Base-by-base conservation (phyloP, 2,113 vertebrate species). In the Calyptommatus sinebrachiatus region DNA sequence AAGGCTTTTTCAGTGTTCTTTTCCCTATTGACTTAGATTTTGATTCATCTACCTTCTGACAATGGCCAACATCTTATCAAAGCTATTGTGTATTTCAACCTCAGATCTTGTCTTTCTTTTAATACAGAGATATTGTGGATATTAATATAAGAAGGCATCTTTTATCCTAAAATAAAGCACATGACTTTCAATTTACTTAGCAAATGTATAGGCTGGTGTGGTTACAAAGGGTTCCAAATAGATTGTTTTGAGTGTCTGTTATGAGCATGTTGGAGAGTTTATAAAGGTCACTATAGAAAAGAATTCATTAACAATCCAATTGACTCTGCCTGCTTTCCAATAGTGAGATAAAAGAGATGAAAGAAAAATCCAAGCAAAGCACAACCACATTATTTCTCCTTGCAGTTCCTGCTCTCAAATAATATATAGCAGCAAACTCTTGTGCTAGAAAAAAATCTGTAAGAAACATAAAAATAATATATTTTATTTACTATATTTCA, bases 381-480 rank as follows among this genome's bases (percentile, higher is more conserved):
- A 65, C 71, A 74, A 72, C n/a, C 26, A 46, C 11, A 62, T 74
- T 79, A 65, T 79, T 81, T 31, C 0, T 26, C n/a, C 20, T n/a
- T 45, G 10, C 0, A 2, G 6, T 62, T 28, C 46, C 11, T 69
- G 50, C 41, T 73, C 81, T 61, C 7, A 0, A 53, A 46, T 41
- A 71, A 69, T 88, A 80, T 82, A 82, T 66, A 21, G 67, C 11
- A 73, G n/a, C 35, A 8, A 7, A 46, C 77, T 66, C 69, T 63
- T 79, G 7, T 72, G 82, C 87, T 83, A 85, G 73, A 85, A 81
- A 65, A n/a, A 80, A 22, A 29, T 78, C 21, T 1, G 24, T 48
- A 46, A 66, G 7, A 68, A 78, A 67, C 78, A 73, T 67, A 81
- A 53, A 73, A 60, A 71, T 78, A 81, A 87, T 84, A 67, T 77